Evolutionary conservation across 2,888 invertebrate species (phyloP).

Genomic region (Lydus trimaculatus): DNA sequence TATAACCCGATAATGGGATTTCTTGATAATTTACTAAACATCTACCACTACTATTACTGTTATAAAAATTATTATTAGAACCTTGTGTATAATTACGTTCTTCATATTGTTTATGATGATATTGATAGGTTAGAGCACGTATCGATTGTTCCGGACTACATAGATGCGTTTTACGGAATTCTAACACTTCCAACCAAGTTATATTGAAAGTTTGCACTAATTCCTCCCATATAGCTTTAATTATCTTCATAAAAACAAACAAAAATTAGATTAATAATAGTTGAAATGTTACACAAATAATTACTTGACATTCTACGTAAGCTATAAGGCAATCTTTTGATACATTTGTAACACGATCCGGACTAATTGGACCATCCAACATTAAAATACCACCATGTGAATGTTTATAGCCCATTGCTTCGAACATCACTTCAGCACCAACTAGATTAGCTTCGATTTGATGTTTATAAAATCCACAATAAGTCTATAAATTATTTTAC

Average conservation of each 20-base stretch:
- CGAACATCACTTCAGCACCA: slow-evolving; percentile 78
- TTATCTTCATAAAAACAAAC: slow-evolving; percentile 65
- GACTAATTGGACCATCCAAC: slow-evolving; percentile 80
- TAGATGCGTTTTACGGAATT: slow-evolving; percentile 66
- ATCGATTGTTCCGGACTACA: slow-evolving; percentile 65
- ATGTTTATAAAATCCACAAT: slow-evolving; percentile 88
- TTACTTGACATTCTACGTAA: slow-evolving; percentile 85
- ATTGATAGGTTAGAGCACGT: slow-evolving; percentile 61
- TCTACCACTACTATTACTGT: not conserved
- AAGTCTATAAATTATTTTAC: slow-evolving; percentile 76
- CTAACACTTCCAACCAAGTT: slow-evolving; percentile 74
- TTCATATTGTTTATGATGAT: slow-evolving; percentile 59
- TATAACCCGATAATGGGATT: slow-evolving; percentile 38
- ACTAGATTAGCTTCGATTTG: slow-evolving; percentile 82
- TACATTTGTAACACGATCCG: slow-evolving; percentile 79
- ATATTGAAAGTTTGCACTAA: slow-evolving; percentile 65
- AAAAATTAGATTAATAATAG: slow-evolving; percentile 15
- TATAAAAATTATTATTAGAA: not conserved
- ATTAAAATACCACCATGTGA: slow-evolving; percentile 66
- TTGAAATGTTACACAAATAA: slow-evolving; percentile 14
- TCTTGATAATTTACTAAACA: slow-evolving; percentile 14
- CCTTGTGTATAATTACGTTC: slow-evolving; percentile 45
- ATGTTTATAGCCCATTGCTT: slow-evolving; percentile 82
- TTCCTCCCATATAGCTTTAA: slow-evolving; percentile 79
- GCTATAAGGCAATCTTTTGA: slow-evolving; percentile 87